Conservation (phyloP, 1,140 invertebrate genomes). For the Drosophila tani region DNA sequence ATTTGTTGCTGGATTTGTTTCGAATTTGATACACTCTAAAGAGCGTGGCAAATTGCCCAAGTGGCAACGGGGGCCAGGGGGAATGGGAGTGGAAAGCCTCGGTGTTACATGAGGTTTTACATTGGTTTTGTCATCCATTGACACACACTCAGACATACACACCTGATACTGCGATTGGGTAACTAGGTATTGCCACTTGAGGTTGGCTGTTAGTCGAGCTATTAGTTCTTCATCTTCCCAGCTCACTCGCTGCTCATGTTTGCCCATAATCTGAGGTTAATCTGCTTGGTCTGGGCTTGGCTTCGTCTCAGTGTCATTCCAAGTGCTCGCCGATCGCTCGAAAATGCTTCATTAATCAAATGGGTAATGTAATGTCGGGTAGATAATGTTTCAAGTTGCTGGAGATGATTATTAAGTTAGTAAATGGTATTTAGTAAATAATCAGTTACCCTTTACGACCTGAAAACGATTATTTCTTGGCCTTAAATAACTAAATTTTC, state of each 20-base stretch:
- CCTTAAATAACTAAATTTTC: neutral
- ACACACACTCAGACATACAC: slow-evolving; percentile 42
- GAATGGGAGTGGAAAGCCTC: slow-evolving; percentile 8
- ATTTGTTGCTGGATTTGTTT: slow-evolving; percentile 65
- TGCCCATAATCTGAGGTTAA: slow-evolving; percentile 50
- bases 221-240: slow-evolving; percentile 32
- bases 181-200: slow-evolving; percentile 30
- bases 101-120: slow-evolving; percentile 48
- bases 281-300: slow-evolving; percentile 30
- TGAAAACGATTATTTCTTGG: neutral
- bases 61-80: neutral
- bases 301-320: slow-evolving; percentile 52
- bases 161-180: slow-evolving; percentile 38
- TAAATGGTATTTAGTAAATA: neutral
- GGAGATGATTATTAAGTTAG: slow-evolving; percentile 6
- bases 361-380: slow-evolving; percentile 32
- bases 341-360: slow-evolving; percentile 60
- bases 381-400: slow-evolving; percentile 30
- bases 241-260: slow-evolving; percentile 35
- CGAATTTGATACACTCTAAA: slow-evolving; percentile 74
- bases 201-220: slow-evolving; percentile 22
- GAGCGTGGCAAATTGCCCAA: slow-evolving; percentile 73
- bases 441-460: too few species aligned
- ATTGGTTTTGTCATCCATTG: slow-evolving; percentile 61
- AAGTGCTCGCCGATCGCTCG: slow-evolving; percentile 28